Base-by-base conservation (phyloP, 2,113 vertebrate species). In the Enhydra lutris region DNA sequence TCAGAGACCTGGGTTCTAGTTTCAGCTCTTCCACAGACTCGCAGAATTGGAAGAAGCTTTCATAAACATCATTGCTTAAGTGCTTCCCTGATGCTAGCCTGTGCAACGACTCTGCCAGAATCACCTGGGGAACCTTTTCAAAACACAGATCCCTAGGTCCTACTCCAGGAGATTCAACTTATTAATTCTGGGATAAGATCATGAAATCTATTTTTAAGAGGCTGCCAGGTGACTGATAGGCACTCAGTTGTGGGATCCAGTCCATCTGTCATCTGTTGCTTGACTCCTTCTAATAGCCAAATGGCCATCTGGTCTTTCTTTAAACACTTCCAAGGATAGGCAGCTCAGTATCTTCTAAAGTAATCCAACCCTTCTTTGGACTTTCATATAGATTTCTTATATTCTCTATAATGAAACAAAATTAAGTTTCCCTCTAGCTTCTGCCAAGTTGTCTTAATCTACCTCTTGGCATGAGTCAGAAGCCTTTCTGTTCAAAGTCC, bases 131-230 rank as follows among this genome's bases (percentile, higher is more conserved):
- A 89, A 10, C 10, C 57, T 87, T 95, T 91, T 89, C 65, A 88
- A 97, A 97, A 91, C 73, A 93, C 63, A 96, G 84, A 91, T 21
- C 3, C 36, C 47, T 67, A 91, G 69, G 26, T 96, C 39, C 55
- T 21, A 91, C 29, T 65, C 34, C 23, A 82, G 55, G 78, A 95
- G 52, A 86, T 61, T 87, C 34, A 93, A 89, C n/a, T 86, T 95
- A 90, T 86, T 95, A 91, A 89, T 92, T 79, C 31, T 93, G 65
- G 39, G 61, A 90, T 52, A 83, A 15, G 55, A n/a, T 13, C 50
- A 52, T 50, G 67, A 76, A 94, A 85, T 93, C 67, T 96, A 84
- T 94, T 97, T 97, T 97, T 81, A 94, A 94, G 86, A 95, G 65
- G 73, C 10, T 94, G 73, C 50, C 61, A 97, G 52, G 71, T 82